phyloP scores from a whole-genome alignment of 2,797 vertebrate species.

The Diceros bicornis region DNA sequence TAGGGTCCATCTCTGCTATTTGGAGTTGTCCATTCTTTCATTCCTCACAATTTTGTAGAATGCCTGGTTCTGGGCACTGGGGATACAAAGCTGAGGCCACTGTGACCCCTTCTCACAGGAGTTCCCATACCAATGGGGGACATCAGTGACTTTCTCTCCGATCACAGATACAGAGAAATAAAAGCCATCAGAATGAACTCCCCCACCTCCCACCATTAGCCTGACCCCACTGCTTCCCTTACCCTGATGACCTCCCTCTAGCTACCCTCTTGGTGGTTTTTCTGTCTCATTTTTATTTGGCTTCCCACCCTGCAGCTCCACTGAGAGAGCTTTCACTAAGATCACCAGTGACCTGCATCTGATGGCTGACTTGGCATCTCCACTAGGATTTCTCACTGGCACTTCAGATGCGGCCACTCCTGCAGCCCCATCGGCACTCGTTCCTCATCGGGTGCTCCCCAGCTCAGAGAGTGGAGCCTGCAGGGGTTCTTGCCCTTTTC shows the following conservation, averaged over 20 bases:
- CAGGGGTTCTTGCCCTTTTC: background rate
- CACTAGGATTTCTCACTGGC: fast-evolving
- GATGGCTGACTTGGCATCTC: background rate
- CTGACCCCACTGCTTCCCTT: fast-evolving
- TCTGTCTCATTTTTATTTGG: background rate
- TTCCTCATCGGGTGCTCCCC: fast-evolving
- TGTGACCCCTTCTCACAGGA: background rate
- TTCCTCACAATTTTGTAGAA: background rate
- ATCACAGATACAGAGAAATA: background rate
- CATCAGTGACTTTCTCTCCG: background rate
- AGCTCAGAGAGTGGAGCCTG: fast-evolving
- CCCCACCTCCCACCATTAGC: fast-evolving
- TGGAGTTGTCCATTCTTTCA: too few relatives aligned
- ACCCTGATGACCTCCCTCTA: background rate
- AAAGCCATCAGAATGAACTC: background rate
- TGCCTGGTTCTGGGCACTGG: background rate
- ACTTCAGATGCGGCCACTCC: fast-evolving
- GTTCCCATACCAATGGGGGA: background rate
- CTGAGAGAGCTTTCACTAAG: background rate
- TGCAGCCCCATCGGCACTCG: too few relatives aligned
- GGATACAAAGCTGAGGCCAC: background rate
- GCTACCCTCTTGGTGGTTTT: background rate
- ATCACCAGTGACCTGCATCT: fast-evolving
- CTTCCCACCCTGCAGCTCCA: fast-evolving
- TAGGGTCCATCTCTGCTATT: fast-evolving